Evolutionary conservation across 2,888 invertebrate species (phyloP).

Genomic region (Phengaris alcon): DNA sequence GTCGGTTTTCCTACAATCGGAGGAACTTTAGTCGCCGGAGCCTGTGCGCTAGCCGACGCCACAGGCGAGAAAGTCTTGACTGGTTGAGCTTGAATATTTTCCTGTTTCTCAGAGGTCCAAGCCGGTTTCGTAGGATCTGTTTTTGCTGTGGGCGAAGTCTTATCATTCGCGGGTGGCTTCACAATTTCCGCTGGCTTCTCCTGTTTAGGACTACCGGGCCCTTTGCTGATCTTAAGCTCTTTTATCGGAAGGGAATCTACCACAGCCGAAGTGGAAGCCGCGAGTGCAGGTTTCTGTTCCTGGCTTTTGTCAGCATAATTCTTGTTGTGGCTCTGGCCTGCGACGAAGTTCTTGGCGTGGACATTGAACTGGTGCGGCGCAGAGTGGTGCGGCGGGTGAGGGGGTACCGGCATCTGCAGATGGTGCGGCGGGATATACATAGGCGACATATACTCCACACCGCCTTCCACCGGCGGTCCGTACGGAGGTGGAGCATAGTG

Average conservation of each 20-base stretch:
- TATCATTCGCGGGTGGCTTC: constrained; percentile 53
- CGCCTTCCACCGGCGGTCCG: constrained; percentile 62
- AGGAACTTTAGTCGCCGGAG: constrained; percentile 52
- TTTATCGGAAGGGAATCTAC: constrained; percentile 67
- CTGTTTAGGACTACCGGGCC: constrained; percentile 65
- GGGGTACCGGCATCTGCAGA: constrained; percentile 56
- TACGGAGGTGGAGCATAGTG: constrained; percentile 63
- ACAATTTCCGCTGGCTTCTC: constrained; percentile 50
- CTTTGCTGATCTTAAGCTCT: constrained; percentile 66
- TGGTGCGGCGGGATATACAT: constrained; percentile 67
- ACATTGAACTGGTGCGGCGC: constrained; percentile 72
- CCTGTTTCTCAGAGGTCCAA: constrained; percentile 53
- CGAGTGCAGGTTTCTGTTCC: constrained; percentile 52
- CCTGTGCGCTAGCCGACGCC: constrained; percentile 49
- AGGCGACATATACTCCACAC: constrained; percentile 67
- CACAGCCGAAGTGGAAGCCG: constrained; percentile 47
- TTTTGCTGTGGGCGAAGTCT: constrained; percentile 52
- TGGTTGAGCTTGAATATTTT: constrained; percentile 34
- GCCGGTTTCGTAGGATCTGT: constrained; percentile 58
- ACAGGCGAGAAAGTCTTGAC: constrained; percentile 56
- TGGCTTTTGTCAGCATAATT: constrained; percentile 52
- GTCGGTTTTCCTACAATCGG: constrained; percentile 55
- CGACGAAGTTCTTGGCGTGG: constrained; percentile 74
- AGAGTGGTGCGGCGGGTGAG: constrained; percentile 57
- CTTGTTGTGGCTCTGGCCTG: constrained; percentile 61